Base-by-base conservation (phyloP, 2,113 vertebrate species). In the Malurus cyaneus region DNA sequence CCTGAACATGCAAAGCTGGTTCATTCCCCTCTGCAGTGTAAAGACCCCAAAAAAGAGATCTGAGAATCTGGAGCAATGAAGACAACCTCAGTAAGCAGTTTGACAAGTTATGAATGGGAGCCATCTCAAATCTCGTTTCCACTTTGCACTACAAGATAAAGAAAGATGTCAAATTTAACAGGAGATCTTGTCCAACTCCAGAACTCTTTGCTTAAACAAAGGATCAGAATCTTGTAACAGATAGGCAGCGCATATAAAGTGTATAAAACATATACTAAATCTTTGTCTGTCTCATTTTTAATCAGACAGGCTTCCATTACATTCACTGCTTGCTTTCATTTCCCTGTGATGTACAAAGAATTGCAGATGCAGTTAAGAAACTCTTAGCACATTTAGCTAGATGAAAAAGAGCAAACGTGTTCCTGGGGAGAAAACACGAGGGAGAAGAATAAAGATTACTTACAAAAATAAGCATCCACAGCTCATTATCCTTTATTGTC, bases 401-500 rank as follows among this genome's bases (percentile, higher is more conserved):
- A 72, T 76, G 44, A 69, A 89, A 91, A 89, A 71, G 56, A 84
- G 67, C 1, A 2, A 81, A 42, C 0, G 0, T 72, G 9, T 57
- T 96, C 85, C 57, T 92, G 42, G 82, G 85, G 50, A 61, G 49
- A 65, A 70, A 87, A 47, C 94, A 59, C 73, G 41, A 62, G 76
- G 56, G 85, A 85, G 74, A 86, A 91, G 34, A 59, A 73, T 81
- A 78, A 94, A 91, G 65, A 89, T 86, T 89, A 64, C 87, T 91
- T 85, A 80, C 41, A 67, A 92, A 87, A 94, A 81, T 65, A 92
- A 85, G 53, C 36, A 65, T 84, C 67, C 57, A 71, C 65, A 92
- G 88, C 80, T 92, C 83, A 89, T 94, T 95, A 91, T 85, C n/a
- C 49, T 80, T 94, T 91, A 91, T 78, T 88, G 74, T 91, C 92